Evolutionary conservation across 2,888 invertebrate genomes (phyloP), one percentile per base, ranked within the genome.

Genomic region (Dryomyza anilis): DNA sequence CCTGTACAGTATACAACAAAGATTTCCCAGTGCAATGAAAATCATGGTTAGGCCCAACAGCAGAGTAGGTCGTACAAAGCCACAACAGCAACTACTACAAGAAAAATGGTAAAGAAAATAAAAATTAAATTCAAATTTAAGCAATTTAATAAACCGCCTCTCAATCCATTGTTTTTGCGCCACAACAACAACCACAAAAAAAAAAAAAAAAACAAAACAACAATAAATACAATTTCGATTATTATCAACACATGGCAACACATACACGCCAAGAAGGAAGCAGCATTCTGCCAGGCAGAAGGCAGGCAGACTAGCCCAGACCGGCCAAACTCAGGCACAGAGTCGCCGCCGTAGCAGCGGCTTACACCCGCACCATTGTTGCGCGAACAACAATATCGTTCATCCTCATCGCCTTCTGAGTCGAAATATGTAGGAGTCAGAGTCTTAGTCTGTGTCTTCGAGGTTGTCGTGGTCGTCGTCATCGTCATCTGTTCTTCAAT

Each of bases 111-210:
- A n/a, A 27, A 23, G 27, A 19, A 50, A n/a, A 30, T n/a, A 19
- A 45, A 16, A 58, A 50, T 50, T 23, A 48, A 59, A 59, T 19
- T 48, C 48, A 59, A 59, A 59, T 59, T 36, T 16, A 23, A 59
- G 14, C 50, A 30, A 23, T 48, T 48, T 33, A 59, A 59, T 19
- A 48, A 45, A 59, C 48, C 46, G 33, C 48, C 33, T 46, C 30
- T 30, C 30, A 29, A 29, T 3, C 30, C 58, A 58, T 45, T 27
- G 16, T 45, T 53, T 30, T 33, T n/a, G 33, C 2, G 33, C n/a
- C 25, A 12, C 30, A 1, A 10, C 19, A 58, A 58, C 55, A 30
- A 43, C 16, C 14, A 4, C 16, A 5, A 8, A 16, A 8, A 14
- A 43, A 43, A 43, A 14, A 43, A 43, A 14, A 43, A 43, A 4